Conservation (phyloP, 2,888 invertebrate species). For the Caenorhabditis panamensis region DNA sequence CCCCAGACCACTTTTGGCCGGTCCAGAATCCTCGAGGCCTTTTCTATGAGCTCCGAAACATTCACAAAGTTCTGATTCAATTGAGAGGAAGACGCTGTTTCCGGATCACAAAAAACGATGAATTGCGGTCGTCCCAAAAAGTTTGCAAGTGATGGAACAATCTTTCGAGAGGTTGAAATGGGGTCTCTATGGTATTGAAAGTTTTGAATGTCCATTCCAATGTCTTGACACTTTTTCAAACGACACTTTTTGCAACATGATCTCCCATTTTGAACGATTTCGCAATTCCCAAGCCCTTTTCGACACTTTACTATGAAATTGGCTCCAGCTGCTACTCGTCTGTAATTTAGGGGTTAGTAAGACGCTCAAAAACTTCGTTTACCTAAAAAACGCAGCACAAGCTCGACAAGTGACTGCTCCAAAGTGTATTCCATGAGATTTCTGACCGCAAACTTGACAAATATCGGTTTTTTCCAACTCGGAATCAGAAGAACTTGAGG, state of each 20-base stretch:
- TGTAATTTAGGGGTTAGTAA: slow-evolving; percentile 1
- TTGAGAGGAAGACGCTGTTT: slow-evolving; percentile 10
- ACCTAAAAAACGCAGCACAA: slow-evolving; percentile 65
- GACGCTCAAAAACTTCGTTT: no score
- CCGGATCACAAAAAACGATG: slow-evolving; percentile 33
- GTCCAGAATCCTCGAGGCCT: slow-evolving; percentile 3
- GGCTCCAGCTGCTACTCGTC: slow-evolving; percentile 27
- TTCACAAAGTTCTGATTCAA: background rate
- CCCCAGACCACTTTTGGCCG: background rate
- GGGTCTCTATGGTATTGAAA: slow-evolving; percentile 35
- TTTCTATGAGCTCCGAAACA: slow-evolving; percentile 6
- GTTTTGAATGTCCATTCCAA: slow-evolving; percentile 39
- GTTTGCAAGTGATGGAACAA: slow-evolving; percentile 15
- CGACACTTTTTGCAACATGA: slow-evolving; percentile 41
- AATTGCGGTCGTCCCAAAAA: slow-evolving; percentile 31
- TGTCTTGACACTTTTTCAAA: slow-evolving; percentile 29
- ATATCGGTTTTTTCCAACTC: background rate
- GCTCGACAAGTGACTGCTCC: slow-evolving; percentile 61
- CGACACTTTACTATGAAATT: slow-evolving; percentile 22
- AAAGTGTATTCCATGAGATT: slow-evolving; percentile 56
- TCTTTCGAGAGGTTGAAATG: slow-evolving; percentile 9
- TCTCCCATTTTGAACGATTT: slow-evolving; percentile 30
- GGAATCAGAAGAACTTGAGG: background rate
- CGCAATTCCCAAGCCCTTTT: slow-evolving; percentile 17
- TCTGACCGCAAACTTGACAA: slow-evolving; percentile 54